Base-by-base conservation (phyloP, 2,888 invertebrate genomes). In the Clanis bilineata region DNA sequence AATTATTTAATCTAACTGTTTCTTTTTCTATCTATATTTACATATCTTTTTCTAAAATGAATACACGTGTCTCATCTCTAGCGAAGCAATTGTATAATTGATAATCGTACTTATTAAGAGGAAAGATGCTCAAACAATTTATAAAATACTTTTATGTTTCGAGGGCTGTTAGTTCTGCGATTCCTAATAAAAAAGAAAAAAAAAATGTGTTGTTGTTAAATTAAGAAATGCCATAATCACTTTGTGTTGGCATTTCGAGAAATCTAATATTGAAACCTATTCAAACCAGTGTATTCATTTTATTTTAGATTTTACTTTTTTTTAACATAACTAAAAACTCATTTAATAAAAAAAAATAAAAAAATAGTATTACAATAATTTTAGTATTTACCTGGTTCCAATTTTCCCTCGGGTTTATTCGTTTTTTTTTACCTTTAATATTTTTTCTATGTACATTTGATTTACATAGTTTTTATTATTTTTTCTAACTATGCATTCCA, bases 1-100 rank as follows among this genome's bases (percentile, higher is more conserved):
- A 58, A 38, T 61, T 60, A 68, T 67, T 9, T 41, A 56, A 62
- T 56, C 62, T 43, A 15, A 18, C 60, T 58, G 61, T 44, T 28
- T 18, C 18, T 56, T 55, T 44, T 47, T 25, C 51, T 32, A 51
- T 51, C 32, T 51, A 51, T 51, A 51, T 51, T 28, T 32, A 51
- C 51, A 51, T 18, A 32, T 28, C 32, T 22, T 18, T 9, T 21
- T 51, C 5, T n/a, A 18, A 51, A 51, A 51, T 51, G 18, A 51
- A 51, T 32, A 28, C 51, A 51, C 18, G 9, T 18, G 51, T 32
- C n/a, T n/a, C n/a, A n/a, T n/a, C n/a, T n/a, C n/a, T n/a, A n/a
- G n/a, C n/a, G n/a, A n/a, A n/a, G n/a, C n/a, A n/a, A n/a, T n/a
- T n/a, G n/a, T n/a, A n/a, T n/a, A n/a, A n/a, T n/a, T n/a, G n/a